Conservation (phyloP, 30 jellyfish, hydroid and myxozoan genomes). For the Chironex yamaguchii region DNA sequence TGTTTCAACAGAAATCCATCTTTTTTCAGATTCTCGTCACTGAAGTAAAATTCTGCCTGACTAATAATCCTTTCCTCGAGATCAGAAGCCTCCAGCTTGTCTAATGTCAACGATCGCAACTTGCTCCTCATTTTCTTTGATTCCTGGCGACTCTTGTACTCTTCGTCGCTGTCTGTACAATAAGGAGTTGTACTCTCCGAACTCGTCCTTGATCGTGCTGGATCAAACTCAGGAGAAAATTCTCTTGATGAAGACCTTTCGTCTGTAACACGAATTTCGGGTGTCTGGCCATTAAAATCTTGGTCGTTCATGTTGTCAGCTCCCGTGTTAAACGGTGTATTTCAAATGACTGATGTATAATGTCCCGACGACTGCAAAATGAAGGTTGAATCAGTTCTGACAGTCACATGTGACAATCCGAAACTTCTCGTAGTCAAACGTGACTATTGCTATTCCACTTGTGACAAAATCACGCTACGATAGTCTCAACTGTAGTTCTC, state of each 20-base stretch:
- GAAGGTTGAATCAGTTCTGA: too few species aligned
- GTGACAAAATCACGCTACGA: too few species aligned
- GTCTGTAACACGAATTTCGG: not conserved
- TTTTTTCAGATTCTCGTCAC: slow-evolving; percentile 90
- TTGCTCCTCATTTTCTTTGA: slow-evolving; percentile 20
- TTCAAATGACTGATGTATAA: too few species aligned
- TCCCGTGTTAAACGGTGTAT: not conserved
- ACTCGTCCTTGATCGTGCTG: slow-evolving; percentile 64
- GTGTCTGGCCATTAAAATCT: not conserved
- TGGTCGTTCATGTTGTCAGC: not conserved
- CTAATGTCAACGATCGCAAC: slow-evolving; percentile 46
- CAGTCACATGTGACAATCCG: too few species aligned
- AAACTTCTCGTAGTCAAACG: too few species aligned
- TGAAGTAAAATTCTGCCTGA: slow-evolving; percentile 94
- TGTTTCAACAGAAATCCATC: slow-evolving; percentile 97
- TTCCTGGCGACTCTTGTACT: slow-evolving; percentile 8
- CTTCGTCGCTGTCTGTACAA: slow-evolving; percentile 76
- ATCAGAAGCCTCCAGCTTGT: slow-evolving; percentile 70
- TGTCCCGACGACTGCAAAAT: too few species aligned
- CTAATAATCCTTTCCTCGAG: slow-evolving; percentile 69
- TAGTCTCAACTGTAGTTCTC: too few species aligned
- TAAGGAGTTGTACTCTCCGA: slow-evolving; percentile 77
- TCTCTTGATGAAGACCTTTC: not conserved
- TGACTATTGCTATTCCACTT: too few species aligned
- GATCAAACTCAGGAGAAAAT: not conserved